Conservation (phyloP, 2,888 invertebrate species). For the Epinotia nisella region DNA sequence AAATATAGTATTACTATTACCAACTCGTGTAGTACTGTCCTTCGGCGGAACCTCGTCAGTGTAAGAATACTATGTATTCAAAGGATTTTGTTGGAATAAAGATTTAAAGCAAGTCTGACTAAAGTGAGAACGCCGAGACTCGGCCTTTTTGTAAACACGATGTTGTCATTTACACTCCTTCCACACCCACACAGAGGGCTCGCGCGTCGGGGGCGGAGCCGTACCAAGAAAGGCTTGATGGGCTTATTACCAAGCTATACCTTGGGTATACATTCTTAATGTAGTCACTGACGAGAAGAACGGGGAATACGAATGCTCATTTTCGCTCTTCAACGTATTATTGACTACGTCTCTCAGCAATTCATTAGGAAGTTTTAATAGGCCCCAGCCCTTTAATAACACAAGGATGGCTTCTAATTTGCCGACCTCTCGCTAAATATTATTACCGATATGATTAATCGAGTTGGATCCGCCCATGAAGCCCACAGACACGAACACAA, state of each 20-base stretch:
- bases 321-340: too few relatives aligned
- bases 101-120: conserved; percentile 75
- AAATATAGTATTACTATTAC: conserved; percentile 82
- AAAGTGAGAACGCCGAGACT: conserved; percentile 66
- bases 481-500: not conserved
- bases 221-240: not conserved
- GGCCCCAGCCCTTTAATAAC: too few relatives aligned
- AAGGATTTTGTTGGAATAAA: conserved; percentile 72
- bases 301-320: not conserved
- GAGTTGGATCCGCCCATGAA: not conserved
- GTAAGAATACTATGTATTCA: conserved; percentile 78
- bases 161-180: conserved; percentile 68
- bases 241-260: not conserved
- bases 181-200: conserved; percentile 45
- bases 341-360: too few relatives aligned
- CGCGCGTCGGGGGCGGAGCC: not conserved
- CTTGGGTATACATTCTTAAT: not conserved
- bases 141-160: conserved; percentile 65
- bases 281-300: not conserved
- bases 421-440: not conserved
- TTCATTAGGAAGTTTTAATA: not conserved
- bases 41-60: conserved; percentile 39
- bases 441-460: too few relatives aligned
- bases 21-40: conserved; percentile 53
- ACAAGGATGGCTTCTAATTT: not conserved